Evolutionary conservation across 1,140 invertebrate genomes (phyloP).

Genomic region (Dufourea novaeangliae): DNA sequence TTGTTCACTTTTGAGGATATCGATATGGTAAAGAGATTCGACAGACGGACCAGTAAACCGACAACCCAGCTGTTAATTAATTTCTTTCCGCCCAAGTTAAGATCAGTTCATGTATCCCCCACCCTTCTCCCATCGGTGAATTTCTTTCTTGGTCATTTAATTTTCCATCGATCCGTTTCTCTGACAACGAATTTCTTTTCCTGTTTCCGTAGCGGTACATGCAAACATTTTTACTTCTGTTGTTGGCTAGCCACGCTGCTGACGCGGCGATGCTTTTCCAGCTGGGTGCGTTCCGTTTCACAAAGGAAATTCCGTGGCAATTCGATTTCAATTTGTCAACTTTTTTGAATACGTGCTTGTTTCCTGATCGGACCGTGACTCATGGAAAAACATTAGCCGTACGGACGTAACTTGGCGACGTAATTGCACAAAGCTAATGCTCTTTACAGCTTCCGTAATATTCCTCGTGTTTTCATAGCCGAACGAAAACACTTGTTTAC

Average conservation of each 20-base stretch:
- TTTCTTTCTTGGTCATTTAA: background rate
- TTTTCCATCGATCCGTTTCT: conserved; percentile 3
- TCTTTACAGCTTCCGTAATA: conserved; percentile 70
- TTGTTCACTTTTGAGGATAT: background rate
- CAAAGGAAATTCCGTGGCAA: background rate
- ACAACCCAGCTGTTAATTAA: background rate
- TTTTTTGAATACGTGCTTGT: background rate
- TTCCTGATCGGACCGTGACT: background rate
- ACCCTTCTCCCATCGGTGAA: no score
- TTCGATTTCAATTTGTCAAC: background rate
- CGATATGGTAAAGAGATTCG: background rate
- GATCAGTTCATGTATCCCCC: background rate
- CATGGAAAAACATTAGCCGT: conserved; percentile 18
- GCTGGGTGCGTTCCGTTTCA: conserved; percentile 1
- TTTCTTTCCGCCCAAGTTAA: background rate
- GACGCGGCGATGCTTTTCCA: conserved; percentile 32
- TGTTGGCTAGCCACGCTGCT: conserved; percentile 49
- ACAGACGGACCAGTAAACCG: background rate
- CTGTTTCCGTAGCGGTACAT: conserved; percentile 49
- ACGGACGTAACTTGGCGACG: conserved; percentile 23
- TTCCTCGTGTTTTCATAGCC: conserved; percentile 45
- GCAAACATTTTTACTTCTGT: conserved; percentile 50
- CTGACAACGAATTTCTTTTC: conserved; percentile 22
- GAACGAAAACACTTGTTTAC: conserved; percentile 75
- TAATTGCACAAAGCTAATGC: conserved; percentile 71